These are phyloP conservation scores for Pachyuromys duprasi DNA, from an alignment of 2,797 vertebrate species.

Conservation along the genomic window DNA sequence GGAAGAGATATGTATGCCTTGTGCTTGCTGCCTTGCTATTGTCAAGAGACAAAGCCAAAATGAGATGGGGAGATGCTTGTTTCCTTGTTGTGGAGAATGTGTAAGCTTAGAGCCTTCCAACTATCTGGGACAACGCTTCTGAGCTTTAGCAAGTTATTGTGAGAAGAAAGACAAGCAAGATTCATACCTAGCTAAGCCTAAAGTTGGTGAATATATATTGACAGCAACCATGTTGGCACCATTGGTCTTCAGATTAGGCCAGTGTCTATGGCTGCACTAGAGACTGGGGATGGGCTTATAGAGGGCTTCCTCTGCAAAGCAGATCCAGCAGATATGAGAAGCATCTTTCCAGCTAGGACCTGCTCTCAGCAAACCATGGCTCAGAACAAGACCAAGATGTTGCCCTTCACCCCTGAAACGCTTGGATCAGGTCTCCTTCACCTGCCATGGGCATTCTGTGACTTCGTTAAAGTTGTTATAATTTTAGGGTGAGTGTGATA, in stretches of 20 bases:
- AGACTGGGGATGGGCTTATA: not conserved
- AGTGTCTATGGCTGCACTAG: not conserved
- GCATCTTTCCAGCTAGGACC: not conserved
- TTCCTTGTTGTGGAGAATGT: not conserved
- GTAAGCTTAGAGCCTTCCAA: not conserved
- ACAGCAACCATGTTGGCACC: not conserved
- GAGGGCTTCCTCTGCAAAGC: not conserved
- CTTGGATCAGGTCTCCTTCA: not conserved
- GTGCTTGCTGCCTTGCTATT: not conserved
- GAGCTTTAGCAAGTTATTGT: not conserved
- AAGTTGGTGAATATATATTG: not conserved
- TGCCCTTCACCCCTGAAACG: not conserved
- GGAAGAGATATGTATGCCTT: rapidly evolving
- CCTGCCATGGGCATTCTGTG: not conserved
- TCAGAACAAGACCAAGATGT: not conserved
- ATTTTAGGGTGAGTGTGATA: not conserved
- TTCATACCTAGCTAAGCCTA: not conserved
- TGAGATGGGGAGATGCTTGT: not conserved
- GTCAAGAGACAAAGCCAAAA: not conserved
- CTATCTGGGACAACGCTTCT: not conserved
- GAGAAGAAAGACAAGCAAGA: not conserved
- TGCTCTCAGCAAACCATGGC: not conserved
- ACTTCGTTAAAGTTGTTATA: not conserved
- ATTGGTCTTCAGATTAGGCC: not conserved
- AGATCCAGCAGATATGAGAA: not conserved